Evolutionary conservation across 1,140 invertebrate genomes (phyloP).

Genomic region (Chelonus insularis): DNA sequence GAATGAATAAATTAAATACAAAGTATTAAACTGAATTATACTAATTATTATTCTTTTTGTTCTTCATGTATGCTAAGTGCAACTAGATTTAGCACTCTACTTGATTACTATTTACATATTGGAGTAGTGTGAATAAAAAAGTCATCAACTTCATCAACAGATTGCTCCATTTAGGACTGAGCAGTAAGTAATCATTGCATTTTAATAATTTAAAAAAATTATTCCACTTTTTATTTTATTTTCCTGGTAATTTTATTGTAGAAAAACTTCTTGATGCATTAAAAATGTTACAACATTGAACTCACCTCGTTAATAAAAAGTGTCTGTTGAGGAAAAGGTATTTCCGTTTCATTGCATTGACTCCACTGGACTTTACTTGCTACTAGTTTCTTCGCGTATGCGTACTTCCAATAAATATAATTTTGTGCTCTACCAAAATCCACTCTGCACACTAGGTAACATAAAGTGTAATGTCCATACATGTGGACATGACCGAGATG

Average conservation of each 20-base stretch:
- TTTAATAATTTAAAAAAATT: not conserved
- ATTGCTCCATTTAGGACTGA: not conserved
- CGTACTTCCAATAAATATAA: slow-evolving; percentile 47
- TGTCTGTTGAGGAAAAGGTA: too few species aligned
- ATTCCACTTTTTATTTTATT: not conserved
- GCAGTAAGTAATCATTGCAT: not conserved
- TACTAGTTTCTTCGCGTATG: too few species aligned
- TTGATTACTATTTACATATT: slow-evolving; percentile 46
- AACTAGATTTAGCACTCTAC: slow-evolving; percentile 40
- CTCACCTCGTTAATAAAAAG: too few species aligned
- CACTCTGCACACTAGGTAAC: slow-evolving; percentile 35
- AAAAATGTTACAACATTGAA: too few species aligned
- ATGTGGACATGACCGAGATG: too few species aligned
- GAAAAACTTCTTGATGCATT: too few species aligned
- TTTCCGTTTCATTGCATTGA: too few species aligned
- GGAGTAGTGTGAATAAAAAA: slow-evolving; percentile 35
- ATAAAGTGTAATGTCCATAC: not conserved
- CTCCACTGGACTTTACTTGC: too few species aligned
- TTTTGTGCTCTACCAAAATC: slow-evolving; percentile 33
- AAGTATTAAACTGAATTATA: not conserved
- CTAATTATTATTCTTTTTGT: not conserved
- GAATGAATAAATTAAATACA: not conserved
- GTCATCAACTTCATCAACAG: slow-evolving; percentile 31
- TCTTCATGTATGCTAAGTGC: slow-evolving; percentile 25
- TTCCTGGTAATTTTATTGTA: too few species aligned